Conservation (phyloP, 2,888 invertebrate genomes). For the Neoascia interrupta region DNA sequence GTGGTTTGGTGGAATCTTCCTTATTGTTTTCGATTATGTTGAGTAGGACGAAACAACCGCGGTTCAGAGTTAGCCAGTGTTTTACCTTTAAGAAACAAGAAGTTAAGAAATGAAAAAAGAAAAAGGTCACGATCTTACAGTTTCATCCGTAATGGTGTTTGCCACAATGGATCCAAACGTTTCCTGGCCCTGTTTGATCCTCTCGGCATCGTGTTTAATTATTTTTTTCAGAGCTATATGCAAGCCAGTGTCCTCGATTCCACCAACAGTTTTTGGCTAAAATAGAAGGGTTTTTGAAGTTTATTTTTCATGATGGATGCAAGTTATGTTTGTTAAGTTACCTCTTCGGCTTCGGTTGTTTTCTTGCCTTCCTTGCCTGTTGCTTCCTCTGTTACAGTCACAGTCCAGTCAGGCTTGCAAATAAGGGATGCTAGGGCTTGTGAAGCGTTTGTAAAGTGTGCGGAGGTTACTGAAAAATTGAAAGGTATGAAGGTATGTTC, state of each 20-base stretch:
- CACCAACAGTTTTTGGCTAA: conserved; percentile 76
- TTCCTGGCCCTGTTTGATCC: conserved; percentile 76
- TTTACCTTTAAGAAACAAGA: conserved; percentile 80
- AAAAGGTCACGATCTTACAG: conserved; percentile 79
- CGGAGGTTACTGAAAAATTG: conserved; percentile 74
- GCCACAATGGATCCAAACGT: conserved; percentile 83
- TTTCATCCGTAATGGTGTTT: conserved; percentile 81
- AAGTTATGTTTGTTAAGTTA: conserved; percentile 22
- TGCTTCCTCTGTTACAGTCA: conserved; percentile 74
- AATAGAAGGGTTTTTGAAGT: too few relatives aligned
- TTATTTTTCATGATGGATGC: neutral
- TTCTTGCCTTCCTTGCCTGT: conserved; percentile 70
- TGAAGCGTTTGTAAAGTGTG: conserved; percentile 79
- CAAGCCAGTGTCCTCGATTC: conserved; percentile 87
- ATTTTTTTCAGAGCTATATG: conserved; percentile 89
- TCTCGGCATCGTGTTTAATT: conserved; percentile 83
- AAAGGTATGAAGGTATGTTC: neutral
- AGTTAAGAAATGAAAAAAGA: conserved; percentile 20
- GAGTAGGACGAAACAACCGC: conserved; percentile 88
- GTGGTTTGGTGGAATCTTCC: conserved; percentile 78
- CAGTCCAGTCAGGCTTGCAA: conserved; percentile 81
- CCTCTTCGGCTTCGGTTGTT: conserved; percentile 44
- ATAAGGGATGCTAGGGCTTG: conserved; percentile 80
- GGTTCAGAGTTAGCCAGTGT: conserved; percentile 85
- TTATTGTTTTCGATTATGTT: conserved; percentile 84